These are phyloP conservation scores for Anarhynchus alexandrinus DNA, from an alignment of 2,113 vertebrate genomes.

Conservation along the genomic window DNA sequence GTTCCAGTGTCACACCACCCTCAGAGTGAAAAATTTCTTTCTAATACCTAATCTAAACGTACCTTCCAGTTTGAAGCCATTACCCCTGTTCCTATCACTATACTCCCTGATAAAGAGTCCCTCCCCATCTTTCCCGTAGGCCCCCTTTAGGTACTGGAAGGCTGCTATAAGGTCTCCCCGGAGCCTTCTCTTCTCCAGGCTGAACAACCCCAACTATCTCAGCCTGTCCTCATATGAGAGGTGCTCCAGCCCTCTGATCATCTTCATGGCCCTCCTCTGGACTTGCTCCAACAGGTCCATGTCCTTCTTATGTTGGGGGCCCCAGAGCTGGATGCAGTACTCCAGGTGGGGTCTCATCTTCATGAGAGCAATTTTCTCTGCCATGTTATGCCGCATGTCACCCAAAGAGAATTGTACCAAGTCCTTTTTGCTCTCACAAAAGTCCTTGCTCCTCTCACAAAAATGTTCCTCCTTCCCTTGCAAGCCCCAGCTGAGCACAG, in stretches of 20 bases:
- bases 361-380: background rate
- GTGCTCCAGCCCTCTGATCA: background rate
- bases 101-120: background rate
- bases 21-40: background rate
- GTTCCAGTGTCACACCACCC: background rate
- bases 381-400: background rate
- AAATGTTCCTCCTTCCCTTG: background rate
- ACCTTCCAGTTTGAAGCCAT: background rate
- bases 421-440: background rate
- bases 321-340: background rate
- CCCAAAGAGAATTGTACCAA: background rate
- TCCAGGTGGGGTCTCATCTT: background rate
- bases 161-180: background rate
- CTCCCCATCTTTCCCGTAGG: background rate
- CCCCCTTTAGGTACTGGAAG: background rate
- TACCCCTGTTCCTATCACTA: background rate
- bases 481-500: fast-evolving
- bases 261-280: background rate
- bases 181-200: background rate
- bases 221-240: background rate
- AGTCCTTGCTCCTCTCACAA: background rate
- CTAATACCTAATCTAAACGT: background rate
- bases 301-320: background rate
- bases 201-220: background rate
- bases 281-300: background rate